Evolutionary conservation across 2,888 invertebrate genomes (phyloP), one percentile per base, ranked within the genome.

Genomic region (Lydus trimaculatus): DNA sequence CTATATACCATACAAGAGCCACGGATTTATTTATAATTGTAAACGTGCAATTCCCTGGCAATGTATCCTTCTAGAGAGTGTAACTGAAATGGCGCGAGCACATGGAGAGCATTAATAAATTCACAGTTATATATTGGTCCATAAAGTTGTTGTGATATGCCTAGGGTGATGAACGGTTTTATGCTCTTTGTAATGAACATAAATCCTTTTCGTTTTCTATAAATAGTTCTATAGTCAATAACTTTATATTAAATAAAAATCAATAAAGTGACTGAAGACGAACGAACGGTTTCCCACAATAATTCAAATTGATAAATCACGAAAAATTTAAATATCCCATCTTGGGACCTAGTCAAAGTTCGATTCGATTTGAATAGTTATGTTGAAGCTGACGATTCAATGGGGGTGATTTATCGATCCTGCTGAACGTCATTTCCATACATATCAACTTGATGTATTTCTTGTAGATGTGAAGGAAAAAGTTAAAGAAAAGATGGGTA

Each of bases 121-220:
- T 76, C 71, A 72, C 78, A 73, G 75, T 77, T 77, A 79, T 78
- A 78, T 77, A 78, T 78, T 75, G 73, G 76, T 71, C 77, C 73
- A 73, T 79, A 78, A 79, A 79, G 69, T 75, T 72, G 75, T 72
- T 73, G 77, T 72, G 77, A 76, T 77, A 77, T 69, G 75, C 75
- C 74, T 68, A 67, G 68, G 70, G 76, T 79, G 78, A 79, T 78
- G 75, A 76, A 79, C 78, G 76, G 70, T 77, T 76, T 76, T 76
- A 78, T 76, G 75, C 74, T 73, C 68, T 69, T 72, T 73, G 71
- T 79, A 75, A 78, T 74, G 72, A 75, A 74, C 73, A 73, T 76
- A 77, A 75, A 77, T 77, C 72, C 70, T 60, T 31, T 61, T 17
- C 59, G 60, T 71, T 72, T 67, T 67, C 72, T 67, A 69, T 73